phyloP scores from a whole-genome alignment of 2,113 vertebrate genomes.

The Varanus komodoensis region DNA sequence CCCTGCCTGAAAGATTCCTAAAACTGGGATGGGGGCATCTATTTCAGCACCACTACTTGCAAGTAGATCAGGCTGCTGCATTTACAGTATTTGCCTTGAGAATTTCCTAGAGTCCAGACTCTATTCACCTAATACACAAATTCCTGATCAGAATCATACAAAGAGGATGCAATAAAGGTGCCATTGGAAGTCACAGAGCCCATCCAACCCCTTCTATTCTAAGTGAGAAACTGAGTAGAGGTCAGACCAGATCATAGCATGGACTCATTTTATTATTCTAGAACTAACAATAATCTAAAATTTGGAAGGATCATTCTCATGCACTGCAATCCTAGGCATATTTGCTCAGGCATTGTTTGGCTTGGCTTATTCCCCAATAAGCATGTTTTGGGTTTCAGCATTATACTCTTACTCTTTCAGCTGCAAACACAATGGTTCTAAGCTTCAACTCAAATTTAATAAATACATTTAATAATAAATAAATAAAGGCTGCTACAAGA shows the following conservation, averaged over 20 bases:
- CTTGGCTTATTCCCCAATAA: not conserved
- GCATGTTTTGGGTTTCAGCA: not conserved
- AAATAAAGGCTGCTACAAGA: not conserved
- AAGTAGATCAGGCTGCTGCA: not conserved
- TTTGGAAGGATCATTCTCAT: not conserved
- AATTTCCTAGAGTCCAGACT: not conserved
- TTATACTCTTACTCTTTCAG: not conserved
- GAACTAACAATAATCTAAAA: not conserved
- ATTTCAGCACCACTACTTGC: not conserved
- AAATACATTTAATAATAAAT: too few species aligned
- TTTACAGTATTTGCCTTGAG: not conserved
- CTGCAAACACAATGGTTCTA: not conserved
- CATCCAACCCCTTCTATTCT: not conserved
- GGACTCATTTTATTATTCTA: not conserved
- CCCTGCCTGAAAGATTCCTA: not conserved
- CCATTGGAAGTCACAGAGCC: not conserved
- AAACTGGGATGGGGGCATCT: not conserved
- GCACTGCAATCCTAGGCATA: not conserved
- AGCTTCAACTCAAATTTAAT: not conserved
- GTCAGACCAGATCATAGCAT: not conserved
- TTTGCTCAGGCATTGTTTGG: not conserved
- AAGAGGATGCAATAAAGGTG: not conserved
- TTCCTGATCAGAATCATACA: not conserved
- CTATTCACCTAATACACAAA: not conserved
- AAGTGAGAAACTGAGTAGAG: conserved; percentile 5